These are phyloP conservation scores for Nymphalis c-album DNA, from an alignment of 2,888 invertebrate genomes.

Conservation along the genomic window DNA sequence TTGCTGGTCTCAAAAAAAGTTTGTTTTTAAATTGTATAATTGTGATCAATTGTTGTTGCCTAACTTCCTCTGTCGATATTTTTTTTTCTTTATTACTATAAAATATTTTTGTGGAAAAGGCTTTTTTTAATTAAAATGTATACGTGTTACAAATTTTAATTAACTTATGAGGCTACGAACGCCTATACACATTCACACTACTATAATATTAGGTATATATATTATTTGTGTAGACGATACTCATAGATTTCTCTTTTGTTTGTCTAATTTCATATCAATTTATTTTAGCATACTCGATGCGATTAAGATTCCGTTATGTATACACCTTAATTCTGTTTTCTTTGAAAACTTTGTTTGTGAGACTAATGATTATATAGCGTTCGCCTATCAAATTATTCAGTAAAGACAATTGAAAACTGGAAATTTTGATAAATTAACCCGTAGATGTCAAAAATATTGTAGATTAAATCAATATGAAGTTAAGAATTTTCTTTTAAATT, in stretches of 20 bases:
- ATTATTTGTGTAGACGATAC: too few species aligned
- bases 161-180: too few species aligned
- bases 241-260: too few species aligned
- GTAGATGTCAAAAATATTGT: too few species aligned
- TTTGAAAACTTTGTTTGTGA: constrained; percentile 11
- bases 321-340: neutral
- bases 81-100: constrained; percentile 8
- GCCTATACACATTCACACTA: too few species aligned
- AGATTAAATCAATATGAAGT: too few species aligned
- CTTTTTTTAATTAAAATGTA: too few species aligned
- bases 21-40: constrained; percentile 59
- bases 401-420: neutral
- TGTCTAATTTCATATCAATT: neutral
- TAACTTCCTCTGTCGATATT: constrained; percentile 46
- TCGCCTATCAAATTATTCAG: constrained; percentile 12
- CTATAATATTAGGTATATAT: too few species aligned
- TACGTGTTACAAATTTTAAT: too few species aligned
- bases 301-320: constrained; percentile 16
- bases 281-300: neutral
- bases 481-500: too few species aligned
- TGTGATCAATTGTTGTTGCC: constrained; percentile 54
- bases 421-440: neutral
- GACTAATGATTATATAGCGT: constrained; percentile 9
- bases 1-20: constrained; percentile 22
- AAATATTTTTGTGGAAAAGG: neutral